Evolutionary conservation across 2,888 invertebrate genomes (phyloP).

Genomic region (Barypeithes pellucidus): DNA sequence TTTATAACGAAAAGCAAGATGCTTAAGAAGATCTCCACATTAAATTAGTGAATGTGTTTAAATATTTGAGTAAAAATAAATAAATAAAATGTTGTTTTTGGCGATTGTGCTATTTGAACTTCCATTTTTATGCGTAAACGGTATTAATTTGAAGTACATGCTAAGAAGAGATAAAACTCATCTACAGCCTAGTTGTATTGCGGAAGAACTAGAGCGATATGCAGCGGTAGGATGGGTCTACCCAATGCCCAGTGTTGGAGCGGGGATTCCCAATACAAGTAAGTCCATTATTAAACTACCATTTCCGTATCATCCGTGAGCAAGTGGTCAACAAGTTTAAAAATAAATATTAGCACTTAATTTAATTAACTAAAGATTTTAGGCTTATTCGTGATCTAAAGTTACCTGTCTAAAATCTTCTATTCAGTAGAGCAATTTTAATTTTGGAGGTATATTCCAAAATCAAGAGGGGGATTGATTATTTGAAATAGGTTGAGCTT

Average conservation of each 20-base stretch:
- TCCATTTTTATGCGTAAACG: slow-evolving; percentile 15
- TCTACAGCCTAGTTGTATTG: slow-evolving; percentile 64
- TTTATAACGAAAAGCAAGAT: slow-evolving; percentile 25
- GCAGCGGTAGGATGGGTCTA: slow-evolving; percentile 66
- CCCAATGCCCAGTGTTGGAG: slow-evolving; percentile 61
- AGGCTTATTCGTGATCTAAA: too few species aligned
- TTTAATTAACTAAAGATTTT: too few species aligned
- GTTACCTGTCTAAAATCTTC: too few species aligned
- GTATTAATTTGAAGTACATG: slow-evolving; percentile 64
- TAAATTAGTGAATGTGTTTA: slow-evolving; percentile 8
- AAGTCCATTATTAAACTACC: slow-evolving; percentile 57
- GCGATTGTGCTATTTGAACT: slow-evolving; percentile 15
- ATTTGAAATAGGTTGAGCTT: too few species aligned
- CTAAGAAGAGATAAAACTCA: slow-evolving; percentile 56
- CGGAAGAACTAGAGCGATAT: slow-evolving; percentile 64
- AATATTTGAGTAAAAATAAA: not conserved
- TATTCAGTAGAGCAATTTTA: too few species aligned
- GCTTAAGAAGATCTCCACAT: not conserved
- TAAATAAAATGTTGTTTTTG: slow-evolving; percentile 16
- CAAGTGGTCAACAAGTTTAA: too few species aligned
- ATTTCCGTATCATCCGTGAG: too few species aligned
- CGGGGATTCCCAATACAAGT: slow-evolving; percentile 62
- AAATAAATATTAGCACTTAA: too few species aligned
- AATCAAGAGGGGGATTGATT: too few species aligned
- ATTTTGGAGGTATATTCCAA: too few species aligned